phyloP scores from a whole-genome alignment of 1,140 invertebrate genomes.

The Drosophila subpulchrella region DNA sequence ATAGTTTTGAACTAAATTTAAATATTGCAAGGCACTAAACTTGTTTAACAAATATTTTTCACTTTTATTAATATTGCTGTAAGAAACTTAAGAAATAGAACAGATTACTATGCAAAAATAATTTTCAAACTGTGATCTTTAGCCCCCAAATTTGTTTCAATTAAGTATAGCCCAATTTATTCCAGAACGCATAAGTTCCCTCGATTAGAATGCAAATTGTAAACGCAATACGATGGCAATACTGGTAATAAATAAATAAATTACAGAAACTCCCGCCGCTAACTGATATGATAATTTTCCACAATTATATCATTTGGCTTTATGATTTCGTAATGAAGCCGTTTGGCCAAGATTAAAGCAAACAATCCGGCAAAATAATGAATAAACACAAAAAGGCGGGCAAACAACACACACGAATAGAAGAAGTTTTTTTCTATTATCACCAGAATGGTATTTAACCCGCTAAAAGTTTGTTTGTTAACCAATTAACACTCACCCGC shows the following conservation, averaged over 20 bases:
- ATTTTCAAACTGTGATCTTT: neutral
- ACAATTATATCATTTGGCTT: conserved; percentile 19
- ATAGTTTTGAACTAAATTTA: neutral
- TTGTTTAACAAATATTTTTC: neutral
- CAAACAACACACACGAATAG: conserved; percentile 17
- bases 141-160: neutral
- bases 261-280: no score
- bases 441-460: conserved; percentile 23
- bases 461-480: conserved; percentile 29
- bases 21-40: neutral
- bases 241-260: conserved; percentile 2
- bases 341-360: conserved; percentile 21
- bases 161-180: neutral
- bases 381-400: conserved; percentile 23
- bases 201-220: neutral
- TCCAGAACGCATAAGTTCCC: neutral
- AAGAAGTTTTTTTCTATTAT: conserved; percentile 12
- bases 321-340: conserved; percentile 16
- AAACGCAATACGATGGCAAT: neutral
- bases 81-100: no score
- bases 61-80: no score
- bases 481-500: conserved; percentile 37
- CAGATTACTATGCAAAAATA: no score
- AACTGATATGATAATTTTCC: conserved; percentile 24
- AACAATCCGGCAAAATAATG: conserved; percentile 20